Base-by-base conservation (phyloP, 2,888 invertebrate genomes). In the Ormyrus pomaceus region DNA sequence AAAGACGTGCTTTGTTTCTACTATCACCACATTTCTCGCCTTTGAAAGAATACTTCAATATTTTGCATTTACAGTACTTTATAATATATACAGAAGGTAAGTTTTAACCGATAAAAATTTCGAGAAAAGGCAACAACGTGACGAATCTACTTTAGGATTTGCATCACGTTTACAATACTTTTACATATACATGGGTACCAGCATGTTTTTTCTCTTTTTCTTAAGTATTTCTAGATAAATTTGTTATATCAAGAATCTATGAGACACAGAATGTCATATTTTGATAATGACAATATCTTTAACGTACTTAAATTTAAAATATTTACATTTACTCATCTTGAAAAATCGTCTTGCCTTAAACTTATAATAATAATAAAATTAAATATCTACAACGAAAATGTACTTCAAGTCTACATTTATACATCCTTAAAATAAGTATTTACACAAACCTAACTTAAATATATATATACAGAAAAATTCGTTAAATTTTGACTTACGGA, bases 71-170 rank as follows among this genome's bases (percentile, higher is more conserved):
- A 78, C 75, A 76, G 53, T 69, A 68, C 56, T 46, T 70, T 8
- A 61, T 66, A 65, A 69, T 81, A 76, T 62, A 53, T 69, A 81
- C 64, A 78, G 34, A 34, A 34, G 34, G 9, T 55, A 65, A 19
- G 7, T 59, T 45, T n/a, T 53, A 71, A 68, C 70, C 64, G 56
- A 59, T 62, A 66, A 70, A 66, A 65, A 68, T 79, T 79, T 79
- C 53, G 64, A 73, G 70, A 74, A 56, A 77, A 82, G 82, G 82
- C 82, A 82, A 79, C 79, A 77, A 77, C 64, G 79, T 79, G 77
- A 82, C 65, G 65, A 73, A 73, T 53, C 55, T 72, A 68, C 55
- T 56, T 48, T 68, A 62, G 50, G 45, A 50, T 59, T 74, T 70
- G 10, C 65, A 50, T 45, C 65, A 59, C 13, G 5, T 66, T 34